Evolutionary conservation across 1,140 invertebrate species (phyloP).

Genomic region (Epicauta chinensis): DNA sequence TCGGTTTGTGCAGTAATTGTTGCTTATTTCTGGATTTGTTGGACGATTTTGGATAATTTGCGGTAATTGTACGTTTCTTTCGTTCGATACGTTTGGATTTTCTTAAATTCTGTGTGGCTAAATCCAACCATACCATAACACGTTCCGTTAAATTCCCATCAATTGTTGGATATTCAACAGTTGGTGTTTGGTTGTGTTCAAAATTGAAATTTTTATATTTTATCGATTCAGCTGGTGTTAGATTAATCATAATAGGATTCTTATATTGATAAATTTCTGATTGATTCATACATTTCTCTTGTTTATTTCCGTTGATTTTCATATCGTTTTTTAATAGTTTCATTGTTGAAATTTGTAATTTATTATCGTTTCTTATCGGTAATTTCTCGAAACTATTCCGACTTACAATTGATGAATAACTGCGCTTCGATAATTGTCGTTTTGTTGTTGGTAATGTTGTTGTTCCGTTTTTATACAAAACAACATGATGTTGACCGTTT

Average conservation of each 20-base stretch:
- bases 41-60: background rate
- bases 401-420: background rate
- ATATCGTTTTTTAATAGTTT: conserved; percentile 16
- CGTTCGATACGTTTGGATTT: background rate
- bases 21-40: conserved; percentile 10
- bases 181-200: background rate
- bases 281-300: background rate
- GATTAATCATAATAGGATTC: background rate
- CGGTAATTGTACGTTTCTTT: conserved; percentile 1
- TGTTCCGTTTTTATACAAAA: conserved; percentile 50
- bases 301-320: conserved; percentile 4
- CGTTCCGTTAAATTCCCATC: conserved; percentile 43
- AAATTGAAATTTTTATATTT: background rate
- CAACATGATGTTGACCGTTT: conserved; percentile 62
- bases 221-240: background rate
- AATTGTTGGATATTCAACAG: background rate
- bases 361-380: background rate
- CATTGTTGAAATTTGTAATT: conserved; percentile 23
- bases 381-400: background rate
- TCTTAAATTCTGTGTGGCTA: conserved; percentile 40
- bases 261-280: background rate
- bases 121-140: conserved; percentile 54
- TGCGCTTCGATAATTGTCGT: background rate
- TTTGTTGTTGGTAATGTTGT: background rate
- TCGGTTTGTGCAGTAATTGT: conserved; percentile 1